Evolutionary conservation across 2,888 invertebrate genomes (phyloP), one percentile per base, ranked within the genome.

Genomic region (Leptinotarsa tumamoca): DNA sequence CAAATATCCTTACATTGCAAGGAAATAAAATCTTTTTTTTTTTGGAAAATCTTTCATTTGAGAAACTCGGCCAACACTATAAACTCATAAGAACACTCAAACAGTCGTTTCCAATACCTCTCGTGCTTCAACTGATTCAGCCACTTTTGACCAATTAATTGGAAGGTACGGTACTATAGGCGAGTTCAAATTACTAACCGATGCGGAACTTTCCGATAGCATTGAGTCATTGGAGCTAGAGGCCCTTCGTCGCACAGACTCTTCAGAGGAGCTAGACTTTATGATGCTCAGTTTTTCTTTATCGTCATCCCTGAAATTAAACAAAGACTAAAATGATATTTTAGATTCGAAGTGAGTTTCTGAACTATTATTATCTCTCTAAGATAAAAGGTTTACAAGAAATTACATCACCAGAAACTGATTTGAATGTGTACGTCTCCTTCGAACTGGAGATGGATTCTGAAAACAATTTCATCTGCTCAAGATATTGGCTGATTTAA

Each of bases 51-150:
- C 78, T 75, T 73, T 72, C 17, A 63, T 69, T 52, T 69, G 68
- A 71, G 50, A 74, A 77, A 75, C 79, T 79, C 76, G 74, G 71
- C 78, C 78, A 71, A 75, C 79, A 75, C 73, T 43, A 74, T 75
- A 84, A 82, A 76, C 72, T 74, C 74, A 76, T 52, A 52, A 77
- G 77, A 77, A 78, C 77, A 81, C 54, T 78, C 90, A 93, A 89
- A 93, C 93, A 88, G 92, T 92, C 84, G 92, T 93, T 91, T 93
- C 92, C 87, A 93, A 89, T 92, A 93, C 93, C 92, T 93, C 92
- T 87, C 88, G 18, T 23, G 88, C 81, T 74, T 89, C 88, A 66
- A 88, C 85, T 76, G 88, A 84, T 80, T 89, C 89, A 69, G 89
- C 85, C 66, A 88, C 85, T 72, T 86, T 86, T 54, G 85, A 87